A percentile compares a stretch with the other conserved stretches of the same genome.
phyloP scores from a whole-genome alignment of 2,113 vertebrate species.

The Lepus europaeus region DNA sequence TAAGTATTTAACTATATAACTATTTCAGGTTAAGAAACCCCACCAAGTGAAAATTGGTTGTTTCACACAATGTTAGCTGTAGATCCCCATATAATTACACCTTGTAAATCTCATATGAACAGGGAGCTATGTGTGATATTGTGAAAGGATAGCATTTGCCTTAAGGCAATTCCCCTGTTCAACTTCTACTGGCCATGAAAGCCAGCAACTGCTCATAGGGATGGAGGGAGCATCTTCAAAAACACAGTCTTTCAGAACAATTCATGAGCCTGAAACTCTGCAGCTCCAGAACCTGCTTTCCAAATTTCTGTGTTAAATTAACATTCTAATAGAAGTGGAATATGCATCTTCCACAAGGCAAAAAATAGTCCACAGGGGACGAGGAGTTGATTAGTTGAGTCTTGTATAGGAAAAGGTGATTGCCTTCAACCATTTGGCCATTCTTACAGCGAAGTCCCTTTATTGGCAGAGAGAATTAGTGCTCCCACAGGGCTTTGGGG shows the following conservation, averaged over 20 bases:
- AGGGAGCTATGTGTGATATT: background rate
- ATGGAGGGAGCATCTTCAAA: background rate
- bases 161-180: background rate
- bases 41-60: slow-evolving; percentile 8
- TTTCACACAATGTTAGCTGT: background rate
- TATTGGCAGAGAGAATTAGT: slow-evolving; percentile 17
- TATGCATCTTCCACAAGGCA: background rate
- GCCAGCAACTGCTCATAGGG: background rate
- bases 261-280: background rate
- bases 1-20: background rate
- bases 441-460: background rate
- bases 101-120: slow-evolving; percentile 23
- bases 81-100: background rate
- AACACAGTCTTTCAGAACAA: background rate
- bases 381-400: background rate
- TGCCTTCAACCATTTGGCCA: background rate
- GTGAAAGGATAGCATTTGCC: background rate
- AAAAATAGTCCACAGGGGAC: background rate
- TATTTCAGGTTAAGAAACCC: background rate
- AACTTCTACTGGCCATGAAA: background rate
- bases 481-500: background rate
- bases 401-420: background rate
- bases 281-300: background rate
- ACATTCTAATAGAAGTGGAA: background rate
- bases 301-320: slow-evolving; percentile 46